These are phyloP conservation scores for Bombyx huttoni DNA, from an alignment of 2,888 invertebrate genomes.

Conservation along the genomic window DNA sequence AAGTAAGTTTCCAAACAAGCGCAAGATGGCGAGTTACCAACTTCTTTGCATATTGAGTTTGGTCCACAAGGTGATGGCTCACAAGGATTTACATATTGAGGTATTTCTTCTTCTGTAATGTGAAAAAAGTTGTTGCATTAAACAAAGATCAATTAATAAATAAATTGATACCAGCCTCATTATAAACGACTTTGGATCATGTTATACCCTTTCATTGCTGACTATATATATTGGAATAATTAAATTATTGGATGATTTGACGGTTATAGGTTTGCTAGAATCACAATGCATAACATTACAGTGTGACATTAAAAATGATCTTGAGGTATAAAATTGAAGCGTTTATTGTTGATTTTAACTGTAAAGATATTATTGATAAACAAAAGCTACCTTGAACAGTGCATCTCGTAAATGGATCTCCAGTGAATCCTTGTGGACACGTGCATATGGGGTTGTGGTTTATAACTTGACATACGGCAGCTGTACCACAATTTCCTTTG, in stretches of 20 bases:
- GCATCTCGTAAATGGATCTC: conserved; percentile 81
- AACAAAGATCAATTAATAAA: background rate
- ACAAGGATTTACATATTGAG: conserved; percentile 70
- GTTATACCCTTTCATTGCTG: too few species aligned
- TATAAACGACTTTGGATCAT: too few species aligned
- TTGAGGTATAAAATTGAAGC: too few species aligned
- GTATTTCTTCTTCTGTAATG: conserved; percentile 6
- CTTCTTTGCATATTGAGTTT: conserved; percentile 75
- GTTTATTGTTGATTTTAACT: background rate
- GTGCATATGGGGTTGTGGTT: conserved; percentile 83
- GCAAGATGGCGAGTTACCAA: conserved; percentile 77
- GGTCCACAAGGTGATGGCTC: conserved; percentile 84
- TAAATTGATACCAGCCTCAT: too few species aligned
- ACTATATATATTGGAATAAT: too few species aligned
- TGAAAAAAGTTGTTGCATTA: background rate
- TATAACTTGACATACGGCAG: conserved; percentile 79
- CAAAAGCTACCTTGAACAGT: conserved; percentile 68
- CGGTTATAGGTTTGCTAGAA: too few species aligned
- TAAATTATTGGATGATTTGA: too few species aligned
- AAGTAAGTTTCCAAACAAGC: conserved; percentile 78
- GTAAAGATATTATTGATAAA: conserved; percentile 3
- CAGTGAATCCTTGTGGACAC: conserved; percentile 76
- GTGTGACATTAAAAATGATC: too few species aligned
- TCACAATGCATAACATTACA: too few species aligned
- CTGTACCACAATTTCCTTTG: conserved; percentile 79